Percentiles rank a stretch among this genome's conserved stretches.
These are phyloP conservation scores for Galaxias olidus DNA, from an alignment of 2,797 vertebrate genomes.

Conservation along the genomic window DNA sequence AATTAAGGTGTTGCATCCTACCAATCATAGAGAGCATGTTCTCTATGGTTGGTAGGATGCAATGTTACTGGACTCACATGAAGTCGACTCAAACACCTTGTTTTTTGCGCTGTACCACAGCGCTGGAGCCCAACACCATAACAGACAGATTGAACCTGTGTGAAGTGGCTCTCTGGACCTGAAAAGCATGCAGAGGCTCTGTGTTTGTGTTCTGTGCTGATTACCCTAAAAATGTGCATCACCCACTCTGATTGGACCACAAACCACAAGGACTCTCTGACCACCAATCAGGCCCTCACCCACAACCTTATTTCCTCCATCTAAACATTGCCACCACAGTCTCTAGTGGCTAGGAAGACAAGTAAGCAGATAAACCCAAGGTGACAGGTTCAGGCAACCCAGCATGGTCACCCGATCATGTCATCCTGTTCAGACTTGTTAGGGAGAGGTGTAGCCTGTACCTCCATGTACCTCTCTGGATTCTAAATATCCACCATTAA, in stretches of 20 bases:
- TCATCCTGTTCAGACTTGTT: too few species aligned
- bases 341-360: not conserved
- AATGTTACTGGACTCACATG: too few species aligned
- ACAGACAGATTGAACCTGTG: not conserved
- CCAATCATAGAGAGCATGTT: too few species aligned
- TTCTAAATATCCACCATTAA: not conserved
- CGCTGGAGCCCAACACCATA: too few species aligned
- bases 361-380: not conserved
- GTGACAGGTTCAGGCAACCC: not conserved
- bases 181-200: not conserved
- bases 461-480: too few species aligned
- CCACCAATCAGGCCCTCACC: constrained; percentile 57
- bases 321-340: not conserved
- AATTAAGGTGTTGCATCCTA: too few species aligned
- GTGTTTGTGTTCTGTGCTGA: constrained; percentile 11
- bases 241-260: constrained; percentile 17
- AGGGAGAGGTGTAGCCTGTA: too few species aligned
- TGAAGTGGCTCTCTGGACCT: not conserved
- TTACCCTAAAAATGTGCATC: not conserved
- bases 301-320: constrained; percentile 21
- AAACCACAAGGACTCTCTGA: constrained; percentile 5
- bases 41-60: too few species aligned
- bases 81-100: too few species aligned
- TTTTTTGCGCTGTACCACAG: too few species aligned
- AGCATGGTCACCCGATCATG: too few species aligned